Conservation (phyloP, 92 coral and sea anemone species). For the Meandrina meandrites region DNA sequence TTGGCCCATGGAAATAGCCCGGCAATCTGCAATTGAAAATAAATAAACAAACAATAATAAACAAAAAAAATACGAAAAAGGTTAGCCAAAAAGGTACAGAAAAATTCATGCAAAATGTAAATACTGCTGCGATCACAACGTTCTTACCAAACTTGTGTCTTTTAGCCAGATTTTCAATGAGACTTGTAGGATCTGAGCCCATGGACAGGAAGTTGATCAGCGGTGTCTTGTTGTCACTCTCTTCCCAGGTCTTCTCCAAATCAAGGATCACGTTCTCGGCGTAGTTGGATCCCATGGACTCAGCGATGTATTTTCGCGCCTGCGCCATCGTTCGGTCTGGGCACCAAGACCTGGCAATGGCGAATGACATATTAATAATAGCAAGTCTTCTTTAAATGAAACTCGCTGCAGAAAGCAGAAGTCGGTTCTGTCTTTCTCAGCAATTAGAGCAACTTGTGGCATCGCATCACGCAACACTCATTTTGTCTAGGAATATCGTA, state of each 20-base stretch:
- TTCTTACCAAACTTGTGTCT: slow-evolving; percentile 90
- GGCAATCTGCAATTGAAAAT: slow-evolving; percentile 75
- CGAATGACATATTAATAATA: background rate
- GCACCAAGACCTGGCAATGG: slow-evolving; percentile 83
- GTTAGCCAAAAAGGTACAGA: too few species aligned
- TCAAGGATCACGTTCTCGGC: slow-evolving; percentile 96
- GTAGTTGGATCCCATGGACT: slow-evolving; percentile 86
- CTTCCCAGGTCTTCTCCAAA: slow-evolving; percentile 97
- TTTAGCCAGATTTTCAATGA: slow-evolving; percentile 89
- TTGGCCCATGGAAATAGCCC: slow-evolving; percentile 98
- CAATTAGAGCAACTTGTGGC: background rate
- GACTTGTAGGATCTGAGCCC: slow-evolving; percentile 99
- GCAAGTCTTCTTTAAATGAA: background rate
- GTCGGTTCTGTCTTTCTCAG: background rate
- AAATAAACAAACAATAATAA: background rate
- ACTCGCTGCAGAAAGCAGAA: background rate
- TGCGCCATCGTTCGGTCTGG: slow-evolving; percentile 99
- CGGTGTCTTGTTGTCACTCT: slow-evolving; percentile 90
- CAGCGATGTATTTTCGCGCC: slow-evolving; percentile 97
- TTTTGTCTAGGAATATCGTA: too few species aligned
- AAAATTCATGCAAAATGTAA: background rate
- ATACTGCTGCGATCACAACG: background rate
- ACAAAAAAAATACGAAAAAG: too few species aligned
- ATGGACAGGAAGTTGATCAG: slow-evolving; percentile 94
- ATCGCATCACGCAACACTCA: too few species aligned